Percentiles rank a stretch among this genome's conserved stretches.
Evolutionary conservation across 2,113 vertebrate genomes (phyloP).

Genomic region (Lepisosteus oculatus): DNA sequence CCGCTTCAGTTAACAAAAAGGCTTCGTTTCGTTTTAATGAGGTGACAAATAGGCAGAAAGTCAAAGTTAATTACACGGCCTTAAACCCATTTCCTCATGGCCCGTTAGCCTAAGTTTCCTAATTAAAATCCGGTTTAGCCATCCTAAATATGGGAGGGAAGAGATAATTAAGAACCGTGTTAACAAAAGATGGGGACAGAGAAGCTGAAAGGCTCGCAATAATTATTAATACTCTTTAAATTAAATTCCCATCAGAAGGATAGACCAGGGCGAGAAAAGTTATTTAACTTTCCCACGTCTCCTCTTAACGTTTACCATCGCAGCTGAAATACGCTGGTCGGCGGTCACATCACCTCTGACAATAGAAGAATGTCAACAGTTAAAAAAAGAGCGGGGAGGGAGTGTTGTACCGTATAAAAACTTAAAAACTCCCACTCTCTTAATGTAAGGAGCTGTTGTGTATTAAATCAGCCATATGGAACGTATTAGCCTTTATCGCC

Average conservation of each 20-base stretch:
- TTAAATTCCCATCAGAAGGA: slow-evolving; percentile 67
- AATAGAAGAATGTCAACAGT: slow-evolving; percentile 98
- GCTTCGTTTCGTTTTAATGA: slow-evolving; percentile 57
- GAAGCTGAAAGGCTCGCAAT: slow-evolving; percentile 62
- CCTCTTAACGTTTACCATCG: slow-evolving; percentile 58
- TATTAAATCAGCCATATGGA: slow-evolving; percentile 98
- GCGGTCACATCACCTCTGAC: slow-evolving; percentile 82
- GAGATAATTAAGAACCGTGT: slow-evolving; percentile 63
- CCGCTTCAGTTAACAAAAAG: slow-evolving; percentile 31
- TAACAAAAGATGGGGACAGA: slow-evolving; percentile 68
- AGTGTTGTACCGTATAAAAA: slow-evolving; percentile 25
- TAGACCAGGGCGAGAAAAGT: slow-evolving; percentile 56
- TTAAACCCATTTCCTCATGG: slow-evolving; percentile 51
- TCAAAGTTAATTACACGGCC: slow-evolving; percentile 63
- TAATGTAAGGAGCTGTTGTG: slow-evolving; percentile 92
- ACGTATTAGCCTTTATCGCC: slow-evolving; percentile 99
- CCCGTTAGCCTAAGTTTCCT: slow-evolving; percentile 62
- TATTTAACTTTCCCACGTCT: slow-evolving; percentile 99
- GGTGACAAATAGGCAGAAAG: slow-evolving; percentile 66
- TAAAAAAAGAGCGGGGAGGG: slow-evolving; percentile 59
- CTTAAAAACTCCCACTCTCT: slow-evolving; percentile 68
- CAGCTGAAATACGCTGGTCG: slow-evolving; percentile 74
- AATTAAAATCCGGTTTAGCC: slow-evolving; percentile 60
- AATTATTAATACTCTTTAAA: slow-evolving; percentile 79
- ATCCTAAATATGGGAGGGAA: slow-evolving; percentile 40